Evolutionary conservation across 2,888 invertebrate species (phyloP).

Genomic region (Lasioglossum lativentre): DNA sequence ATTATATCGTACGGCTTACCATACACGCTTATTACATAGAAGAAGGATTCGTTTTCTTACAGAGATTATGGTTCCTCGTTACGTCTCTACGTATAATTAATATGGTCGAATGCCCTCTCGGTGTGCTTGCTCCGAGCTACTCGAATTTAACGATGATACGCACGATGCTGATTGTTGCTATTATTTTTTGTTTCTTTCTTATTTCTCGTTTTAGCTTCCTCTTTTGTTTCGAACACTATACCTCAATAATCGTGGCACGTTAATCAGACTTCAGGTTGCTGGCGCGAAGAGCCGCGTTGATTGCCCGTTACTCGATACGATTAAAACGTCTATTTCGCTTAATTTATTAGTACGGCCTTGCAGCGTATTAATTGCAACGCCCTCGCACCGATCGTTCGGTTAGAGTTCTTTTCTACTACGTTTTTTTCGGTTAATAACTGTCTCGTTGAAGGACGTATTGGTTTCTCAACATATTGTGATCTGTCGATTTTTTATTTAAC

Average conservation of each 20-base stretch:
- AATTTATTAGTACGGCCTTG: not conserved
- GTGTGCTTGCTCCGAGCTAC: constrained; percentile 18
- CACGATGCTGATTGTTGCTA: not conserved
- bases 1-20: constrained; percentile 23
- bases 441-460: not conserved
- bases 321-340: not conserved
- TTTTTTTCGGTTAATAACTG: not conserved
- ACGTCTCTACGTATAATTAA: not conserved
- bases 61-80: constrained; percentile 14
- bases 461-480: not conserved
- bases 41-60: constrained; percentile 19
- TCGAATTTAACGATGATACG: constrained; percentile 19
- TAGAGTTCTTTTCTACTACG: not conserved
- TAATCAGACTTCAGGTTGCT: constrained; percentile 62
- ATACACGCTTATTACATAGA: constrained; percentile 32
- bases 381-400: not conserved
- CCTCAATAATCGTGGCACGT: constrained; percentile 58
- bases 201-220: not conserved
- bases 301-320: constrained; percentile 28
- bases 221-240: constrained; percentile 47
- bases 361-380: not conserved
- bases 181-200: not conserved
- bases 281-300: constrained; percentile 38
- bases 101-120: constrained; percentile 23
- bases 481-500: not conserved